Evolutionary conservation across 2,797 vertebrate genomes (phyloP).

Genomic region (Eulemur rubriventer): DNA sequence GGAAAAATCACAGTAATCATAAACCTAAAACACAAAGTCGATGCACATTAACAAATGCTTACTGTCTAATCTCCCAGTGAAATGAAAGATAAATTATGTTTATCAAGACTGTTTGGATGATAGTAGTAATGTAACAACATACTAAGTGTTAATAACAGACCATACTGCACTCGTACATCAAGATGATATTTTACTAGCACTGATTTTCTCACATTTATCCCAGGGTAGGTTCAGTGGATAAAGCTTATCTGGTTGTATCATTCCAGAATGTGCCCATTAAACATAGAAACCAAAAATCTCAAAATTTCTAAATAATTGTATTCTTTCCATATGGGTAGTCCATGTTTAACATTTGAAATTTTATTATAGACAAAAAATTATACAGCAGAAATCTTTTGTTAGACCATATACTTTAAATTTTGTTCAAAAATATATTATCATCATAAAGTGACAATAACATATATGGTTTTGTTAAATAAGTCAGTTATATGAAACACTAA

Average conservation of each 20-base stretch:
- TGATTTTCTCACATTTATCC: not conserved
- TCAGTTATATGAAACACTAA: not conserved
- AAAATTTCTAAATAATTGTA: not conserved
- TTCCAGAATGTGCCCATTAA: not conserved
- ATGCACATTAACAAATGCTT: not conserved
- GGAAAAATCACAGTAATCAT: slow-evolving; percentile 89
- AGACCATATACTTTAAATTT: not conserved
- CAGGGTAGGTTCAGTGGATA: not conserved
- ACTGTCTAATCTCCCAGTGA: not conserved
- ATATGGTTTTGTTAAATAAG: not conserved
- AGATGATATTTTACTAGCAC: not conserved
- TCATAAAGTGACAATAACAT: not conserved
- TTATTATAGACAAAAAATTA: not conserved
- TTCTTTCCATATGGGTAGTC: not conserved
- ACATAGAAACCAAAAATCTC: not conserved
- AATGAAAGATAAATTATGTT: not conserved
- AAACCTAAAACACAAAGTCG: slow-evolving; percentile 81
- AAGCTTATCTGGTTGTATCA: not conserved
- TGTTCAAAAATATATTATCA: not conserved
- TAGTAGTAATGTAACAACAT: not conserved
- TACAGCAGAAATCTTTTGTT: not conserved
- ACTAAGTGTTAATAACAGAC: not conserved
- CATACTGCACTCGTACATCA: not conserved
- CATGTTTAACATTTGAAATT: not conserved
- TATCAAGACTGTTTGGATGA: not conserved